Percentiles rank a stretch among this genome's conserved stretches.
These are phyloP conservation scores for Hypomecis punctinalis DNA, from an alignment of 2,888 invertebrate genomes.

Conservation along the genomic window DNA sequence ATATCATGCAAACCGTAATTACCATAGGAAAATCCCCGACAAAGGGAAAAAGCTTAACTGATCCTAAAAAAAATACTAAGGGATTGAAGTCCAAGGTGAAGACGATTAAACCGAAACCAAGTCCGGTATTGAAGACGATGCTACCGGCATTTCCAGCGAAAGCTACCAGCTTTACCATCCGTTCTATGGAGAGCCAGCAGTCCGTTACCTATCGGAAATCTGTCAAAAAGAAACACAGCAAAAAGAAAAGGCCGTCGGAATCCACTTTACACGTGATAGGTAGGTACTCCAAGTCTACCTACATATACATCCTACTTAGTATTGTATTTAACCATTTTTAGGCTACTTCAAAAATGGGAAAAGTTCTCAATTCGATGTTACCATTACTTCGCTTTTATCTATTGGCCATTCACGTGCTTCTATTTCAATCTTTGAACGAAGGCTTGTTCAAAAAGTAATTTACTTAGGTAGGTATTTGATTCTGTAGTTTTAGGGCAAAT, in stretches of 20 bases:
- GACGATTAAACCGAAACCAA: constrained; percentile 26
- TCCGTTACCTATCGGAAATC: constrained; percentile 40
- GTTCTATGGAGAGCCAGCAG: constrained; percentile 3
- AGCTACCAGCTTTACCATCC: constrained; percentile 6
- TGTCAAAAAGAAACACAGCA: constrained; percentile 49
- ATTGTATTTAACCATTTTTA: no score
- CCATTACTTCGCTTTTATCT: no score
- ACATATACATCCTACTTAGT: no score
- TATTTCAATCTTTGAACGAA: no score
- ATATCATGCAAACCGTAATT: constrained; percentile 38
- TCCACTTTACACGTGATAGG: constrained; percentile 34
- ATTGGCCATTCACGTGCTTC: no score
- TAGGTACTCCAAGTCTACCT: background rate
- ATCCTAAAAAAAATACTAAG: constrained; percentile 39
- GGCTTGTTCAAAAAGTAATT: no score
- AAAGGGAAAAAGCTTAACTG: constrained; percentile 40
- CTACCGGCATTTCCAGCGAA: background rate
- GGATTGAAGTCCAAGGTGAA: constrained; percentile 29
- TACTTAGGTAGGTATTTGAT: no score
- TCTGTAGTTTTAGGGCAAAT: no score
- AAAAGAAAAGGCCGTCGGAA: constrained; percentile 44
- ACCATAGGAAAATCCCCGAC: constrained; percentile 45
- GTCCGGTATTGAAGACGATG: constrained; percentile 16
- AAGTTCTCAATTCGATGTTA: no score
- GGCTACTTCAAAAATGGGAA: no score